phyloP scores from a whole-genome alignment of 2,797 vertebrate genomes.

The Acrossocheilus wenchowensis region DNA sequence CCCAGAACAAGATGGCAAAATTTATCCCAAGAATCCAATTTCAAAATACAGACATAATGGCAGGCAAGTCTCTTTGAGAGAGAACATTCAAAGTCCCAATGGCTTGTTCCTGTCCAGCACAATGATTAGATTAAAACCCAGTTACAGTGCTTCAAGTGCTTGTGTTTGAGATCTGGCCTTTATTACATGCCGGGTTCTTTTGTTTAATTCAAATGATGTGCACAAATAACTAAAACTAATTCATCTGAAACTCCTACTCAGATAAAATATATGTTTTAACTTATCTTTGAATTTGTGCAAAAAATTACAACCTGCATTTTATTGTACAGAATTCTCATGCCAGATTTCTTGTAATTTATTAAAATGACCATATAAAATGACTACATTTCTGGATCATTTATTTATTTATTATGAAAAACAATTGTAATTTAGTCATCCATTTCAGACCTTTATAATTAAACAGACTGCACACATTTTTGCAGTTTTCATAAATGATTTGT shows the following conservation, averaged over 20 bases:
- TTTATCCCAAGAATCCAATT: slow-evolving; percentile 24
- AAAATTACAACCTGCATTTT: background rate
- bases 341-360: background rate
- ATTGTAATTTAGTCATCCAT: background rate
- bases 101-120: background rate
- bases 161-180: background rate
- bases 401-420: background rate
- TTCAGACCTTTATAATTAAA: background rate
- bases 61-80: background rate
- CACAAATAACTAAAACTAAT: background rate
- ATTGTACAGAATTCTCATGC: background rate
- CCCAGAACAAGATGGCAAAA: slow-evolving; percentile 54
- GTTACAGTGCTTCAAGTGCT: background rate
- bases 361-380: background rate
- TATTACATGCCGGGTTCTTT: background rate
- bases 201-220: background rate
- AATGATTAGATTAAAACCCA: slow-evolving; percentile 22
- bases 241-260: background rate
- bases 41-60: slow-evolving; percentile 16
- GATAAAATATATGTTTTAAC: background rate
- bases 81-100: slow-evolving; percentile 7
- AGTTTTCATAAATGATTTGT: slow-evolving; percentile 4
- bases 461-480: background rate
- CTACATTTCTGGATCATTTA: background rate
- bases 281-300: background rate